Evolutionary conservation across 2,113 vertebrate species (phyloP).

Genomic region (Gallinago paraguaiae): DNA sequence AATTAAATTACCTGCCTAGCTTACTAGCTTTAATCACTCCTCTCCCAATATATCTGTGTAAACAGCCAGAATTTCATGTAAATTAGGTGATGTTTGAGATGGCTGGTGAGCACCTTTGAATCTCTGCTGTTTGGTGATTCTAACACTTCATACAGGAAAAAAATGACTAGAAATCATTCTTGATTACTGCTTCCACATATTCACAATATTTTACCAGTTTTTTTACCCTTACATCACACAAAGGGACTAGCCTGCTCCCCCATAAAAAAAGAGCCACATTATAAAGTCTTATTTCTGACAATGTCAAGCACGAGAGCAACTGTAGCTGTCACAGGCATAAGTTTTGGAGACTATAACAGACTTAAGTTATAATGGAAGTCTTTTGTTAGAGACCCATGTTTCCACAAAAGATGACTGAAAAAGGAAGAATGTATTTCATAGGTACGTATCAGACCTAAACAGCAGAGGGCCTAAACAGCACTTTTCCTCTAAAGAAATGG

Average conservation of each 20-base stretch:
- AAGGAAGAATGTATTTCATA: not conserved
- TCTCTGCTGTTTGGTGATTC: conserved; percentile 14
- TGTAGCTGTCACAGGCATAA: not conserved
- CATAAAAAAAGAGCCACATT: not conserved
- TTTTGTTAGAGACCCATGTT: not conserved
- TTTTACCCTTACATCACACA: not conserved
- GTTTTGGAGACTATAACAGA: not conserved
- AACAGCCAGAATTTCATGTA: conserved; percentile 7
- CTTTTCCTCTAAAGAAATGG: not conserved
- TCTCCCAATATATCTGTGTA: conserved; percentile 17
- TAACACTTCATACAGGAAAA: not conserved
- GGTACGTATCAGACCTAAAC: not conserved
- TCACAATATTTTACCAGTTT: not conserved
- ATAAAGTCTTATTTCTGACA: not conserved
- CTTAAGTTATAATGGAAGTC: not conserved
- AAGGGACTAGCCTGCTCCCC: not conserved
- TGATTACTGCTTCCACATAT: not conserved
- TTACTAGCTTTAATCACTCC: conserved; percentile 24
- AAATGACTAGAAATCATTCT: conserved; percentile 17
- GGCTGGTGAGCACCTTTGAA: not conserved
- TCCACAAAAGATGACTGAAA: not conserved
- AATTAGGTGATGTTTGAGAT: not conserved
- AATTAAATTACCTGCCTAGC: conserved; percentile 61
- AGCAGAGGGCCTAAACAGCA: not conserved
- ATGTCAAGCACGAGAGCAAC: not conserved